A percentile compares a stretch with the other conserved stretches of the same genome.
Evolutionary conservation across 2,888 invertebrate species (phyloP).

Genomic region (Liposcelis brunnea): DNA sequence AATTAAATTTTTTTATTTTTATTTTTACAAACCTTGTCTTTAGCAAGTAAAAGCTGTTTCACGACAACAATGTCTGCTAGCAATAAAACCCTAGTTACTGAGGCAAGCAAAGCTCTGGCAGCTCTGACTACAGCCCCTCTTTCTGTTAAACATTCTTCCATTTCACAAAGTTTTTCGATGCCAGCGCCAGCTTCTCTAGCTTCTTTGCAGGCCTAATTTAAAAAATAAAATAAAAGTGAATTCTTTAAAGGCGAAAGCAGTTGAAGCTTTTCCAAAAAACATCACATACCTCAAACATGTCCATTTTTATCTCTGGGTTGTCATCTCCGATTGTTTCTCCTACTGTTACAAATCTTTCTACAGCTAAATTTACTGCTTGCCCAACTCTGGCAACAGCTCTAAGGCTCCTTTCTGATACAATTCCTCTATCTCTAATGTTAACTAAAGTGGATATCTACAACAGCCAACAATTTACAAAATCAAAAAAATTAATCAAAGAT

Average conservation of each 20-base stretch:
- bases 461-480: too few relatives aligned
- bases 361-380: conserved; percentile 89
- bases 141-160: conserved; percentile 41
- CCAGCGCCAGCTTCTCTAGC: conserved; percentile 83
- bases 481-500: conserved; percentile 6
- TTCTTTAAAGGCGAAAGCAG: background rate
- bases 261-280: background rate
- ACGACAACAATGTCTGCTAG: conserved; percentile 96
- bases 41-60: conserved; percentile 84
- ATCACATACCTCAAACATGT: conserved; percentile 52
- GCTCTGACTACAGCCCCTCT: conserved; percentile 70
- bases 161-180: conserved; percentile 81
- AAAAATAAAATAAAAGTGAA: background rate
- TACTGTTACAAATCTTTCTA: conserved; percentile 94
- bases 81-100: conserved; percentile 87
- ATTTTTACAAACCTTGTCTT: conserved; percentile 83
- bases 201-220: conserved; percentile 79
- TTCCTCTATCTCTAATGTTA: conserved; percentile 51
- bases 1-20: too few relatives aligned
- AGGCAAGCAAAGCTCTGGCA: conserved; percentile 79
- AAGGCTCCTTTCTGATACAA: conserved; percentile 38
- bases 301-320: conserved; percentile 89
- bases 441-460: conserved; percentile 80
- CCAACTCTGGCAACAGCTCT: conserved; percentile 80
- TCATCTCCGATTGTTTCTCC: conserved; percentile 98